Conservation (phyloP, 2,113 vertebrate genomes). For the Theristicus caerulescens region DNA sequence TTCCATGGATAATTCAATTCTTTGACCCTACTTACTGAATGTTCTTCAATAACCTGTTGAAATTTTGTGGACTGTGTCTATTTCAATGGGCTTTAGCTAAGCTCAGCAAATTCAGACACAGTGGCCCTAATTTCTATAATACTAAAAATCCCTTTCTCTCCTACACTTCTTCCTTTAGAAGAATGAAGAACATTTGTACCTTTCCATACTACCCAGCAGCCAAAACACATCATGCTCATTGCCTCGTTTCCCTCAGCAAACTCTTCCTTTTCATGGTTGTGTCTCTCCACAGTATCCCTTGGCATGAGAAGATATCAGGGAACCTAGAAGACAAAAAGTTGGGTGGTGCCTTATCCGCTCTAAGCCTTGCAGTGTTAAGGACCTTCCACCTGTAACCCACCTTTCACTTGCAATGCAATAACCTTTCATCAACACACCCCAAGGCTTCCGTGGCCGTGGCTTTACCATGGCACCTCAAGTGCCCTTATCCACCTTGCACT, state of each 20-base stretch:
- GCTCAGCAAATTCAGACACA: background rate
- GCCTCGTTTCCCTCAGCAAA: background rate
- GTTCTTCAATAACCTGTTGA: background rate
- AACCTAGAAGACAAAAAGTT: background rate
- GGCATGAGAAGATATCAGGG: background rate
- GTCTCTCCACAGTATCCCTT: background rate
- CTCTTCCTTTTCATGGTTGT: background rate
- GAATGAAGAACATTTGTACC: background rate
- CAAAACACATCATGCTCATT: accelerated
- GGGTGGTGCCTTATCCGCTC: accelerated
- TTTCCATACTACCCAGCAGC: background rate
- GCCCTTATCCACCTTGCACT: background rate
- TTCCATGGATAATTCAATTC: background rate
- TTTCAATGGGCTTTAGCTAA: background rate
- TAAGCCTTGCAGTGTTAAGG: background rate
- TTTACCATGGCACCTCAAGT: background rate
- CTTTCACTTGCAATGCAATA: background rate
- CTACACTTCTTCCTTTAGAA: background rate
- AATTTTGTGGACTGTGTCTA: background rate
- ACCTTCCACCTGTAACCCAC: background rate
- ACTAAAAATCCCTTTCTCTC: background rate
- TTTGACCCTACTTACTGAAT: background rate
- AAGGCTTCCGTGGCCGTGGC: accelerated
- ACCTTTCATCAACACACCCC: background rate
- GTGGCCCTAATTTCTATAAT: background rate